phyloP scores from a whole-genome alignment of 2,113 vertebrate species.

The Prolemur simus region DNA sequence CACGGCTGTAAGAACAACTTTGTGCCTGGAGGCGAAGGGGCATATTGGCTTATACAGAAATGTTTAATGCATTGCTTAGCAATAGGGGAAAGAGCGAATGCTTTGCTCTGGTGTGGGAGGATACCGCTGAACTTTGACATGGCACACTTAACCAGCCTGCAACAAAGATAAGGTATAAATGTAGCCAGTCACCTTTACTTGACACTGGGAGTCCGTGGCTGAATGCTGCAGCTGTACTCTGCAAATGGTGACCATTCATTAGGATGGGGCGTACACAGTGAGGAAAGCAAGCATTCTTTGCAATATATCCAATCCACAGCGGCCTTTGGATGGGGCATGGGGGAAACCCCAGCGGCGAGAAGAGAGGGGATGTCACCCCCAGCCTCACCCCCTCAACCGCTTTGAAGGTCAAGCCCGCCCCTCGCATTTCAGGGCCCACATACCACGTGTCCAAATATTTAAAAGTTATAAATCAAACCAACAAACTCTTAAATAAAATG shows the following conservation, averaged over 20 bases:
- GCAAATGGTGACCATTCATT: neutral
- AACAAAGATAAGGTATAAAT: neutral
- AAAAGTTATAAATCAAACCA: conserved; percentile 58
- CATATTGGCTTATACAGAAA: neutral
- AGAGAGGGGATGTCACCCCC: neutral
- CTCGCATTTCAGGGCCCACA: neutral
- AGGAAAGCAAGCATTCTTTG: neutral
- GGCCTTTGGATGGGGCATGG: neutral
- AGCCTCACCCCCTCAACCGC: neutral
- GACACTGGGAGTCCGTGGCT: neutral
- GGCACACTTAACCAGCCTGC: neutral
- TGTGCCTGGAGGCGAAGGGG: neutral
- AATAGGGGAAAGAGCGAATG: neutral
- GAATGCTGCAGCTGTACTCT: neutral
- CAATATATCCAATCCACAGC: neutral
- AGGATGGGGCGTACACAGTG: neutral
- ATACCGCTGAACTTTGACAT: neutral
- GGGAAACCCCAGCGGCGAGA: neutral
- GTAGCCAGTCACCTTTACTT: neutral
- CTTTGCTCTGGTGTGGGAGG: neutral
- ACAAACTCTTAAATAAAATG: conserved; percentile 30
- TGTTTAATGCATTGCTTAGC: neutral
- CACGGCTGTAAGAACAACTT: neutral
- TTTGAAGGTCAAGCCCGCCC: neutral
- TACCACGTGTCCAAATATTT: conserved; percentile 34